Evolutionary conservation across 2,797 vertebrate species (phyloP), one percentile per base, ranked within the genome.

Genomic region (Mormyrus hasselquistii): DNA sequence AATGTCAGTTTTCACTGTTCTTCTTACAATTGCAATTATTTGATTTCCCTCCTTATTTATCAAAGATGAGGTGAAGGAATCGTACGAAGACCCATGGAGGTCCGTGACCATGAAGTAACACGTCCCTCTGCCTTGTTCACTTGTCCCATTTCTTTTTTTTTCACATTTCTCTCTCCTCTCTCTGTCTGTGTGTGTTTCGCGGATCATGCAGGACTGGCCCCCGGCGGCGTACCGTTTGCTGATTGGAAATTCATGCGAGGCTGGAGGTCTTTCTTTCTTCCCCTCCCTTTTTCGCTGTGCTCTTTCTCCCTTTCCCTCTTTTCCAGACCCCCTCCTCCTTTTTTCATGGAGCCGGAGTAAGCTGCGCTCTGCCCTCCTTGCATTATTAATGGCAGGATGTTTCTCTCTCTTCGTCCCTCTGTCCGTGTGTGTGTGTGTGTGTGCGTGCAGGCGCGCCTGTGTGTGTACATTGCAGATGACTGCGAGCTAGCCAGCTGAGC

Each of bases 381-480:
- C 92, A 93, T 95, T 95, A 96, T 94, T 95, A 95, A 95, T 93
- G 91, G 90, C 90, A 87, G 90, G 10, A 89, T 95, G 91, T 94
- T 94, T 95, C 87, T 65, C 89, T 73, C 87, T 88, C 90, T 29
- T 90, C 88, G 87, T 44, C 86, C 53, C 83, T 87, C 59, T 57
- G 49, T 83, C 9, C 87, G 55, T 49, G 89, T 90, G 90, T 57
- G 59, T 90, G 91, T 93, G 79, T 84, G 52, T 90, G 91, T 93
- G 82, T 79, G 49, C 29, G 88, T n/a, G 73, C 53, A 62, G 25
- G 47, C 9, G 25, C 65, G 65, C 12, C 65, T 89, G 95, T 92
- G 89, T 94, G 92, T 96, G 85, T 52, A 0, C 69, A 16, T 88
- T 97, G 96, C 97, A 98, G 97, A 98, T 98, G 98, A 96, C 96